A percentile compares a stretch with the other conserved stretches of the same genome.
phyloP scores from a whole-genome alignment of 2,888 invertebrate species.

The Xiphydria camelus region DNA sequence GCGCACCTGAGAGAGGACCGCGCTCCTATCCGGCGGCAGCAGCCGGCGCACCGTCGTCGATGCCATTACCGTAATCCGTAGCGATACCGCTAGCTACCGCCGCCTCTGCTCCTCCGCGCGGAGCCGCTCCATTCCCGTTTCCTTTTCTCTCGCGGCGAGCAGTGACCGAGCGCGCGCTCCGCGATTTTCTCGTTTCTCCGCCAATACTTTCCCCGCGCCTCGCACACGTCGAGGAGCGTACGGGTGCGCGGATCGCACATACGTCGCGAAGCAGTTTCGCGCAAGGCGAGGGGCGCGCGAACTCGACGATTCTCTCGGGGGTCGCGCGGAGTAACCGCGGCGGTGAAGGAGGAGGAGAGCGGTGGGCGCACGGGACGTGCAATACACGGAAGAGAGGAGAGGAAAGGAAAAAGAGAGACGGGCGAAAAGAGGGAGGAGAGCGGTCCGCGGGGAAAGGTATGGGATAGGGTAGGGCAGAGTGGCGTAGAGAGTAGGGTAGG shows the following conservation, averaged over 20 bases:
- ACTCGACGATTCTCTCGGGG: constrained; percentile 7
- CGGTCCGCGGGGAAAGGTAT: constrained; percentile 14
- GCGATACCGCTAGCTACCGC: constrained; percentile 47
- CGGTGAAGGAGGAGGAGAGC: constrained; percentile 4
- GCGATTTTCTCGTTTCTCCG: too few species aligned
- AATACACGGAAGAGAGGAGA: constrained; percentile 7
- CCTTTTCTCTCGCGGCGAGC: too few species aligned
- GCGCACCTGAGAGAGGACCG: too few species aligned
- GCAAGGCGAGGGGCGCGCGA: constrained; percentile 6
- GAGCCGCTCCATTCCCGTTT: constrained; percentile 51
- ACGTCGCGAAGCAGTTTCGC: neutral
- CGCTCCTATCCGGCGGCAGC: too few species aligned
- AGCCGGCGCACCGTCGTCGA: constrained; percentile 23
- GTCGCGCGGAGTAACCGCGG: constrained; percentile 7
- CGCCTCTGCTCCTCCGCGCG: too few species aligned
- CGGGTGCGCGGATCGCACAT: neutral
- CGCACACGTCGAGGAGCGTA: constrained; percentile 2
- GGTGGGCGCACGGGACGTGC: neutral
- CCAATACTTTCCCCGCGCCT: too few species aligned
- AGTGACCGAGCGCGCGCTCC: too few species aligned
- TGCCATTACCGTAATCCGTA: constrained; percentile 42
- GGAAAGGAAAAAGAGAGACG: constrained; percentile 12
- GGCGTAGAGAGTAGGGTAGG: constrained; percentile 10
- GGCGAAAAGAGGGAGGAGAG: constrained; percentile 14
- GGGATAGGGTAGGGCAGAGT: constrained; percentile 16